These are phyloP conservation scores for Monomorium pharaonis DNA, from an alignment of 1,140 invertebrate genomes.

Conservation along the genomic window DNA sequence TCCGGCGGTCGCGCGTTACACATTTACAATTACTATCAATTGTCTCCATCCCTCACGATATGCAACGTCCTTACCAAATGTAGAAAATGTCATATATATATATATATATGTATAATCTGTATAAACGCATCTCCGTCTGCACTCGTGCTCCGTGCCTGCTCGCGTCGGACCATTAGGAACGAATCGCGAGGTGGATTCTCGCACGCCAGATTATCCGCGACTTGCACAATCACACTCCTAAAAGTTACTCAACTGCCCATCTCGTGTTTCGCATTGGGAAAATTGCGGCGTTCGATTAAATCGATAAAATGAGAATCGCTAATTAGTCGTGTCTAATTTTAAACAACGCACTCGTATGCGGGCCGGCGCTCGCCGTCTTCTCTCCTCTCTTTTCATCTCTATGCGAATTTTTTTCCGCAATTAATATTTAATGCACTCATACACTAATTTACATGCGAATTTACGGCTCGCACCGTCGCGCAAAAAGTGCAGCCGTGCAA, in stretches of 20 bases:
- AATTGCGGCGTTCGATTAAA: conserved; percentile 25
- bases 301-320: conserved; percentile 51
- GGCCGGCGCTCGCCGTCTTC: background rate
- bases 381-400: background rate
- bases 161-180: conserved; percentile 47
- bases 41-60: conserved; percentile 74
- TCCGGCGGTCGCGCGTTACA: conserved; percentile 69
- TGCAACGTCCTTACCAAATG: conserved; percentile 81
- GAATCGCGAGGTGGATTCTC: conserved; percentile 49
- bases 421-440: conserved; percentile 18
- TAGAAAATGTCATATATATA: conserved; percentile 79
- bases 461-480: background rate
- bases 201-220: background rate
- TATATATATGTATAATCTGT: conserved; percentile 62
- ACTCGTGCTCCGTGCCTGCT: conserved; percentile 29
- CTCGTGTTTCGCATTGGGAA: conserved; percentile 30
- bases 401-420: background rate
- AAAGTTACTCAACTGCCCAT: background rate
- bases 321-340: conserved; percentile 61
- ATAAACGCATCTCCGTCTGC: conserved; percentile 66
- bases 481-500: background rate
- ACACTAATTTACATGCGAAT: conserved; percentile 59
- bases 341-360: conserved; percentile 61
- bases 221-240: conserved; percentile 28
- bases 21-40: conserved; percentile 61